These are phyloP conservation scores for Cyprinodon tularosa DNA, from an alignment of 2,113 vertebrate species.

Conservation along the genomic window DNA sequence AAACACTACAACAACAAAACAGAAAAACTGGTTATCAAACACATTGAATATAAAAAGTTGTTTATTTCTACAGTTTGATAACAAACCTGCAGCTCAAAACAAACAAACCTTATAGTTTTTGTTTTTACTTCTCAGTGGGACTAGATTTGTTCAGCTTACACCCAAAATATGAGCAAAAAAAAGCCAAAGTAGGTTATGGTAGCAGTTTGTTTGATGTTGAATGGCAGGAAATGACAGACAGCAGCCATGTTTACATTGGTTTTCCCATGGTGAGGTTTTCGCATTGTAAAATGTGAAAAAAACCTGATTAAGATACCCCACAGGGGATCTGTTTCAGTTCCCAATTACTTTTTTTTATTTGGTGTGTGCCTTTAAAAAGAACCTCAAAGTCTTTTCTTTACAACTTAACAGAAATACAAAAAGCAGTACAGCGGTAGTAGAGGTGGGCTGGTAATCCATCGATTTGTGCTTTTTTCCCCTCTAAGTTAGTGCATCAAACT, in stretches of 20 bases:
- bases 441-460: too few relatives aligned
- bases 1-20: constrained; percentile 88
- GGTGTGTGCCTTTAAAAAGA: too few relatives aligned
- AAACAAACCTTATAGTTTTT: not conserved
- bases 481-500: not conserved
- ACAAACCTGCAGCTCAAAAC: not conserved
- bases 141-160: constrained; percentile 12
- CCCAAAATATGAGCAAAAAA: not conserved
- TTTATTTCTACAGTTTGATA: constrained; percentile 27
- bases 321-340: not conserved
- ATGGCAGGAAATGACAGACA: constrained; percentile 39
- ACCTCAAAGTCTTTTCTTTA: too few relatives aligned
- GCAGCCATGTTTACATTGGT: not conserved
- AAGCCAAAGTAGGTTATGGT: not conserved
- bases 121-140: not conserved
- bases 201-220: constrained; percentile 27
- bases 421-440: too few relatives aligned
- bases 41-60: constrained; percentile 13
- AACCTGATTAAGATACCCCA: not conserved
- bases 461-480: too few relatives aligned
- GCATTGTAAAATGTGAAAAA: not conserved
- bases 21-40: constrained; percentile 52
- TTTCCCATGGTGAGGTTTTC: not conserved
- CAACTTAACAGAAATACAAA: too few relatives aligned
- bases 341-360: not conserved